Conservation (phyloP, 92 coral and sea anemone genomes). For the Siderastrea siderea region DNA sequence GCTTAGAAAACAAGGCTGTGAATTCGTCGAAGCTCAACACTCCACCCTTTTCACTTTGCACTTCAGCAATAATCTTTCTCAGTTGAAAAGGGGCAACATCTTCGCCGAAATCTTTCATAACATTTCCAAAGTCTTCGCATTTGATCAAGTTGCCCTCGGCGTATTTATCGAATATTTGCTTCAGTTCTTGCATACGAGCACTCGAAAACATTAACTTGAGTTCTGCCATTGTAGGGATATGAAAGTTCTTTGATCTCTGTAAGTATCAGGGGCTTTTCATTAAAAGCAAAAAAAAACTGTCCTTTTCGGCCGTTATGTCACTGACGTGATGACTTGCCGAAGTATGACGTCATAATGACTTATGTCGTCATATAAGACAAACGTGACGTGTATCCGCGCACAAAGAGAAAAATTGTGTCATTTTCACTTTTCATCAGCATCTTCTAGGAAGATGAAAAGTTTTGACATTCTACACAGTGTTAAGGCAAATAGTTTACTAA, state of each 20-base stretch:
- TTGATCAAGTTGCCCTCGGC: conserved; percentile 75
- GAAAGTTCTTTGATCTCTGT: conserved; percentile 21
- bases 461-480: too few relatives aligned
- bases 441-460: too few relatives aligned
- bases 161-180: conserved; percentile 81
- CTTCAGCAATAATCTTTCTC: conserved; percentile 80
- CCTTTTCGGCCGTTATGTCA: not conserved
- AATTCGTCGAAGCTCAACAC: conserved; percentile 81
- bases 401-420: too few relatives aligned
- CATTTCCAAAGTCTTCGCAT: conserved; percentile 78
- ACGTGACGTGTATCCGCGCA: not conserved
- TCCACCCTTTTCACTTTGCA: conserved; percentile 74
- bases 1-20: conserved; percentile 75
- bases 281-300: not conserved
- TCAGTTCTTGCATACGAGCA: conserved; percentile 82
- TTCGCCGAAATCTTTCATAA: conserved; percentile 93
- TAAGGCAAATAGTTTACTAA: too few relatives aligned
- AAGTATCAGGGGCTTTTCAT: conserved; percentile 11
- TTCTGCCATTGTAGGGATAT: conserved; percentile 39
- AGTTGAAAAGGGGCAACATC: conserved; percentile 87
- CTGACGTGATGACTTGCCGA: not conserved
- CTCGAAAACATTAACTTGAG: conserved; percentile 85
- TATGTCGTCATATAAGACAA: conserved; percentile 1
- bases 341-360: conserved; percentile 18
- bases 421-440: too few relatives aligned